Base-by-base conservation (phyloP, 2,888 invertebrate species). In the Agrypnus murinus region DNA sequence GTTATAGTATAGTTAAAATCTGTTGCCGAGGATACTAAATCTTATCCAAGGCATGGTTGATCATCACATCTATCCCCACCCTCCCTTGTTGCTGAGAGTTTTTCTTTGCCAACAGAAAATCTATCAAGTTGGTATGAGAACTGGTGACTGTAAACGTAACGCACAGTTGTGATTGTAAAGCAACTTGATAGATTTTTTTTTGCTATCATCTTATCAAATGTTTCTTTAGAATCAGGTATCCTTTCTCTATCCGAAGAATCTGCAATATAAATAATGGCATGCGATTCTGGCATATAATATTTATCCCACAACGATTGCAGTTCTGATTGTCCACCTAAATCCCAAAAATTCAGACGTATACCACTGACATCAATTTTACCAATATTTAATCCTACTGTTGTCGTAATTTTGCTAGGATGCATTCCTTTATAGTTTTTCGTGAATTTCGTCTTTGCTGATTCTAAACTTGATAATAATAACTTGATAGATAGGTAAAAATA, bases 221-320 rank as follows among this genome's bases (percentile, higher is more conserved):
- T 96, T 87, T 93, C 92, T 86, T 97, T 98, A 2, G 98, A 98
- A 86, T 98, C 97, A 65, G 95, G 93, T 83, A 98, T 92, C 83
- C 98, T 89, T 62, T 97, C 96, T 79, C 95, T 90, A 83, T 99
- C 98, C 65, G 96, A 95, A 0, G 98, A 98, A 86, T 99, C 99
- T 62, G 98, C 95, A 77, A 99, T 96, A 85, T 97, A 99, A 80
- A 99, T 98, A 32, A 99, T 92, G 57, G 95, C 98, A 87, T 99
- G 98, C 63, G 96, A 98, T 87, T 99, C 99, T 65, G n/a, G n/a
- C n/a, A 80, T 87, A 95, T 95, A n/a, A n/a, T n/a, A n/a, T 88
- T 99, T 99, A 84, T 99, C 98, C 99, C 99, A 99, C 19, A 99
- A 86, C 8, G 97, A 95, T 84, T 99, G 98, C 25, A 99, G 87